Percentiles rank a stretch among this genome's conserved stretches.
Conservation (phyloP, 2,797 vertebrate genomes). For the Sebastes dallii region DNA sequence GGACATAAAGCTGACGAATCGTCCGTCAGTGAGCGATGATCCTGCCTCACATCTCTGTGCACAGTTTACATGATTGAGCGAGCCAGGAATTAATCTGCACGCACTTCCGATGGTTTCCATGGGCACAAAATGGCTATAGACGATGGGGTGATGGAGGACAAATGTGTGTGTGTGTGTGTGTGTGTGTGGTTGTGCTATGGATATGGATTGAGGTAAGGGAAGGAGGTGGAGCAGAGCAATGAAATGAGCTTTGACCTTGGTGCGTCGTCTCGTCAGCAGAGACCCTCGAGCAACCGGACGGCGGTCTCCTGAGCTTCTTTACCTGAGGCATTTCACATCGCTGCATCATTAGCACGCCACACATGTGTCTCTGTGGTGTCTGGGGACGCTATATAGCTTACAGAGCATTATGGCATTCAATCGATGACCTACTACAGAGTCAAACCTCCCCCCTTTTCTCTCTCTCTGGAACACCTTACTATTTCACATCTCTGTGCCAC, state of each 20-base stretch:
- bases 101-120: constrained; percentile 33
- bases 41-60: background rate
- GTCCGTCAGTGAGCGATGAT: constrained; percentile 2
- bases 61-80: constrained; percentile 21
- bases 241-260: constrained; percentile 56
- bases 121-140: constrained; percentile 5
- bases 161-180: background rate
- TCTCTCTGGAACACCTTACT: background rate
- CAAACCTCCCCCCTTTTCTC: background rate
- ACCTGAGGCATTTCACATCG: constrained; percentile 29
- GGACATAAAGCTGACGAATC: constrained; percentile 20
- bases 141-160: constrained; percentile 10
- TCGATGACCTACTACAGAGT: constrained; percentile 65
- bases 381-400: constrained; percentile 60
- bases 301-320: constrained; percentile 7
- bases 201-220: constrained; percentile 18
- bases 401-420: constrained; percentile 56
- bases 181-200: constrained; percentile 3
- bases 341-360: constrained; percentile 59
- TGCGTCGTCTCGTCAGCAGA: constrained; percentile 38
- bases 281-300: constrained; percentile 16
- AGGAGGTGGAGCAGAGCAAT: constrained; percentile 21
- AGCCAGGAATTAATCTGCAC: constrained; percentile 28
- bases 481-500: constrained; percentile 28
- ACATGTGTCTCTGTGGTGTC: constrained; percentile 58